phyloP scores from a whole-genome alignment of 2,888 invertebrate genomes.

The Alloplasta piceator region DNA sequence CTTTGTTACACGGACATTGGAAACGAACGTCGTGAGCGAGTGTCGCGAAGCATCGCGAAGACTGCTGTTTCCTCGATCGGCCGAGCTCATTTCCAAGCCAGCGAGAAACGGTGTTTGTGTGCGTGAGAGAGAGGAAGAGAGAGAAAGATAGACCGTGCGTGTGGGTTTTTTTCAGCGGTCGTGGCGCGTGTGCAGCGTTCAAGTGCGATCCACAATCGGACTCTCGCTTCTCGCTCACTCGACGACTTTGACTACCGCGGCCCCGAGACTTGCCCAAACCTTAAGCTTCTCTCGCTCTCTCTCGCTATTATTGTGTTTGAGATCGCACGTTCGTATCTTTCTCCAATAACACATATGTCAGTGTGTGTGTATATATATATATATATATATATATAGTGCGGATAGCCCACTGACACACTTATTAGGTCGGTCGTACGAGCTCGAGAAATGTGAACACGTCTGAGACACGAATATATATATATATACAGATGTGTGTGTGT shows the following conservation, averaged over 20 bases:
- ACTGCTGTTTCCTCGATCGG: constrained; percentile 33
- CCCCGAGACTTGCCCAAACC: background rate
- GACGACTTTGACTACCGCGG: background rate
- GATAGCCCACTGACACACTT: constrained; percentile 66
- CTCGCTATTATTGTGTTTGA: too few relatives aligned
- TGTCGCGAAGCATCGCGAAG: constrained; percentile 19
- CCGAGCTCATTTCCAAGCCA: constrained; percentile 25
- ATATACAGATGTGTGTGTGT: constrained; percentile 4
- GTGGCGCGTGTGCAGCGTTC: constrained; percentile 28
- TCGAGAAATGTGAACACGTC: constrained; percentile 43
- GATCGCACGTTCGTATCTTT: too few relatives aligned
- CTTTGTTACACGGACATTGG: background rate
- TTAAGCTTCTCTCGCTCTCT: too few relatives aligned
- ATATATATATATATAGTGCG: constrained; percentile 22
- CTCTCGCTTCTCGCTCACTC: constrained; percentile 28
- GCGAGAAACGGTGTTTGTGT: constrained; percentile 8
- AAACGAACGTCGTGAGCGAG: background rate
- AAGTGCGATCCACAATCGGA: constrained; percentile 20
- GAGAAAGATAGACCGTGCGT: constrained; percentile 34
- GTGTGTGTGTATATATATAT: too few relatives aligned
- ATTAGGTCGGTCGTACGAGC: constrained; percentile 53
- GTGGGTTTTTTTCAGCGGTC: constrained; percentile 21
- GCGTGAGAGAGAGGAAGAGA: constrained; percentile 7
- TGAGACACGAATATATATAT: constrained; percentile 4
- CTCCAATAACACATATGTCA: too few relatives aligned